Evolutionary conservation across 92 coral and sea anemone species (phyloP).

Genomic region (Anthopleura xanthogrammica): DNA sequence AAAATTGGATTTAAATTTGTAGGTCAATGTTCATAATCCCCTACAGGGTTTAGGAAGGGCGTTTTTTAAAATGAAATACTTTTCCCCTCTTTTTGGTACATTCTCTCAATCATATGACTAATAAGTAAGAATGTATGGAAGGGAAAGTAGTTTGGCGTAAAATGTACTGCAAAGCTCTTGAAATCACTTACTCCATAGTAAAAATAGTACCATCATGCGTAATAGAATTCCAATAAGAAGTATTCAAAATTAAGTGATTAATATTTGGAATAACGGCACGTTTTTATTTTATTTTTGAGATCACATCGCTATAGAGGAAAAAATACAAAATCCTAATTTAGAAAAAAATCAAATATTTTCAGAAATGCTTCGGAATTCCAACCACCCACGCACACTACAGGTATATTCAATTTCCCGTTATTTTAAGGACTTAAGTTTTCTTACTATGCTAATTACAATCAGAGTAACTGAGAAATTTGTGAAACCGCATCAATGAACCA

Average conservation of each 20-base stretch:
- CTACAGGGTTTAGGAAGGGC: neutral
- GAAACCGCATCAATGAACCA: slow-evolving; percentile 7
- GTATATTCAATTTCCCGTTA: neutral
- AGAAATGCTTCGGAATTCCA: neutral
- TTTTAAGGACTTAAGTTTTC: neutral
- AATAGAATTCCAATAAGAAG: neutral
- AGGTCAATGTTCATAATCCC: neutral
- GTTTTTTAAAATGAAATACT: neutral
- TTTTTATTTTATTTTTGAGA: neutral
- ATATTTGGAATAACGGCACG: neutral
- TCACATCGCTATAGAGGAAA: neutral
- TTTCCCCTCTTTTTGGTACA: neutral
- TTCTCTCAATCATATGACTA: neutral
- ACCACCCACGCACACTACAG: neutral
- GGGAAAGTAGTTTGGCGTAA: neutral
- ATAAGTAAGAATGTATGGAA: neutral
- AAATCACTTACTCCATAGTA: neutral
- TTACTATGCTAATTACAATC: neutral
- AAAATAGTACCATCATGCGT: slow-evolving; percentile 1
- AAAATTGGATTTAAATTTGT: neutral
- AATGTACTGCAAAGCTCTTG: neutral
- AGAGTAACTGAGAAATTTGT: neutral
- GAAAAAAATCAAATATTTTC: neutral
- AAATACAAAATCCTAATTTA: neutral
- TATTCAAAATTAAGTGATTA: neutral